Evolutionary conservation across 2,113 vertebrate species (phyloP).

Genomic region (Phalacrocorax pelagicus): DNA sequence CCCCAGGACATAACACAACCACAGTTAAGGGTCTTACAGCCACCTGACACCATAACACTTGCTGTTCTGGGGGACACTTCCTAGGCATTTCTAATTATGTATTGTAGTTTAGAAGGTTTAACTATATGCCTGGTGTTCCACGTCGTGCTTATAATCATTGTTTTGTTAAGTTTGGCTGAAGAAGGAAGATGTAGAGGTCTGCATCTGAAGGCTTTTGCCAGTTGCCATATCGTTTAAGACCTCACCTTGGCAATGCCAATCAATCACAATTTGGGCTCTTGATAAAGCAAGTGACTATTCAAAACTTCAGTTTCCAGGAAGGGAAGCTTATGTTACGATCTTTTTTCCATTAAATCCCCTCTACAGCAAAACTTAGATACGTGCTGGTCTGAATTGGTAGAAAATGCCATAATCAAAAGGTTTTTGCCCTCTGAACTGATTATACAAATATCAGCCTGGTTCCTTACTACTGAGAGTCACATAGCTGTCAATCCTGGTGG

Average conservation of each 20-base stretch:
- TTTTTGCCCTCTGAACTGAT: background rate
- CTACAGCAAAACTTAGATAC: background rate
- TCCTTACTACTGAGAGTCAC: background rate
- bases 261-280: background rate
- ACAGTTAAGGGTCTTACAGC: background rate
- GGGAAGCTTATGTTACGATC: background rate
- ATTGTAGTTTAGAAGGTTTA: background rate
- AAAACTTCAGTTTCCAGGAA: background rate
- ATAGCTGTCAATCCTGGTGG: background rate
- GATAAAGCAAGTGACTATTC: background rate
- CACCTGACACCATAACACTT: background rate
- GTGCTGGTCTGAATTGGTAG: background rate
- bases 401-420: background rate
- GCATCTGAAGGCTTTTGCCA: background rate
- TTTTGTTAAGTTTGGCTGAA: background rate
- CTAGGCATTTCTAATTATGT: background rate
- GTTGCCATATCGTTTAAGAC: background rate
- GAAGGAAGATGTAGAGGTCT: background rate
- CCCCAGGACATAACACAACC: background rate
- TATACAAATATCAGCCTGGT: background rate
- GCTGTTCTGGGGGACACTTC: background rate
- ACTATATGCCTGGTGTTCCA: background rate
- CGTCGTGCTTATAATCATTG: background rate
- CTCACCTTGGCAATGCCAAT: background rate
- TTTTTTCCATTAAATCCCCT: background rate